A percentile compares a stretch with the other conserved stretches of the same genome.
Conservation (phyloP, 2,797 vertebrate species). For the Dendrocincla fuliginosa region DNA sequence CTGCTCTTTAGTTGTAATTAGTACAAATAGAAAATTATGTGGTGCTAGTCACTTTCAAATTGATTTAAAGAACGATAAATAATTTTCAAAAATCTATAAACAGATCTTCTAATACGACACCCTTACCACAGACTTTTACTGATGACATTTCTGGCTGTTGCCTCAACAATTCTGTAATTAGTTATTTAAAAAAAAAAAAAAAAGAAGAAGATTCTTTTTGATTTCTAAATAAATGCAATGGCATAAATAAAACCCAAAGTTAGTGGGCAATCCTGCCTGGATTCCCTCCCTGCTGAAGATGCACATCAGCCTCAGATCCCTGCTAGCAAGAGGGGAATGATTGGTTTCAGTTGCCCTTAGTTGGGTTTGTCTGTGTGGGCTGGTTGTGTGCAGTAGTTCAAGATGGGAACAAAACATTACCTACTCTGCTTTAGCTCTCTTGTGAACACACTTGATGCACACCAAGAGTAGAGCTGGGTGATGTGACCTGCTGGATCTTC, state of each 20-base stretch:
- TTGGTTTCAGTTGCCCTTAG: not conserved
- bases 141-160: not conserved
- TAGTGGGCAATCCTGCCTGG: not conserved
- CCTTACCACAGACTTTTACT: not conserved
- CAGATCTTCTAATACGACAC: not conserved
- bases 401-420: not conserved
- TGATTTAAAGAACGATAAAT: slow-evolving; percentile 24
- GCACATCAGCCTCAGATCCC: not conserved
- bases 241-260: not conserved
- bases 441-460: not conserved
- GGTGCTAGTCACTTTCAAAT: slow-evolving; percentile 4
- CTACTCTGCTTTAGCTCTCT: not conserved
- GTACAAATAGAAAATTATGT: slow-evolving; percentile 23
- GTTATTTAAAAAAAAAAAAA: not conserved
- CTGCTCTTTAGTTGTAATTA: slow-evolving; percentile 40
- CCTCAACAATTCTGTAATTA: not conserved
- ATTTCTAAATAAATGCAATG: not conserved
- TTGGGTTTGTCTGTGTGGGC: rapidly evolving
- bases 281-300: not conserved
- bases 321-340: not conserved
- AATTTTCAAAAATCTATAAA: slow-evolving; percentile 3
- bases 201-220: not conserved
- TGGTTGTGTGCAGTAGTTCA: not conserved
- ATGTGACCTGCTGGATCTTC: not conserved
- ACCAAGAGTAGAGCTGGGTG: not conserved